Evolutionary conservation across 1,140 invertebrate species (phyloP), one percentile per base, ranked within the genome.

Genomic region (Ericerus pela): DNA sequence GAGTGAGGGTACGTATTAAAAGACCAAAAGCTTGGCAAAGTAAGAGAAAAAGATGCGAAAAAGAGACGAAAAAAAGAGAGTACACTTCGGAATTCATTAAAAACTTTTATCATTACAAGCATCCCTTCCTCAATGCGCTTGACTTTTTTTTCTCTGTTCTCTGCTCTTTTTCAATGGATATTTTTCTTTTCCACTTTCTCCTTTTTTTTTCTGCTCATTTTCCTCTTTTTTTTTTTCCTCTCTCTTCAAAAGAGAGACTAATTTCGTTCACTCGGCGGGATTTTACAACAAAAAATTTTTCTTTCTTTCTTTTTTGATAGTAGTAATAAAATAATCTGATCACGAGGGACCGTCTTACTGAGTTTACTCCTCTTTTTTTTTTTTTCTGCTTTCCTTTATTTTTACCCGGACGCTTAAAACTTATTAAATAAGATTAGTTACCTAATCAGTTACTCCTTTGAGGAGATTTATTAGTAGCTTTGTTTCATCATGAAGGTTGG

Each of bases 391-490:
- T 47, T 47, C 26, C 41, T 47, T 47, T 47, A 24, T n/a, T n/a
- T n/a, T n/a, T n/a, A n/a, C n/a, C n/a, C 20, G 26, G 41, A 47
- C 26, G 41, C 20, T 47, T 47, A 47, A 47, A 47, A 47, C 41
- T 47, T 47, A 47, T 47, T 47, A 47, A 47, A 47, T 47, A 47
- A 47, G 41, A 47, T 47, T 47, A 47, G 41, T 47, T 47, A 47
- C 41, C 41, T 47, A 47, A 47, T 47, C 41, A 47, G 41, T 47
- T 47, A 18, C 26, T 24, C 36, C 26, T 47, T 47, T 47, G 41
- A 24, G 41, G 41, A 47, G 22, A 24, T 47, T 18, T 47, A 24
- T 24, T 10, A 24, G 12, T 14, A 24, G 41, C 41, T 47, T 47
- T 47, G 41, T 47, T 47, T 47, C 26, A 47, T 47, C 41, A 18